Conservation (phyloP, 2,113 vertebrate species). For the Gorilla gorilla region DNA sequence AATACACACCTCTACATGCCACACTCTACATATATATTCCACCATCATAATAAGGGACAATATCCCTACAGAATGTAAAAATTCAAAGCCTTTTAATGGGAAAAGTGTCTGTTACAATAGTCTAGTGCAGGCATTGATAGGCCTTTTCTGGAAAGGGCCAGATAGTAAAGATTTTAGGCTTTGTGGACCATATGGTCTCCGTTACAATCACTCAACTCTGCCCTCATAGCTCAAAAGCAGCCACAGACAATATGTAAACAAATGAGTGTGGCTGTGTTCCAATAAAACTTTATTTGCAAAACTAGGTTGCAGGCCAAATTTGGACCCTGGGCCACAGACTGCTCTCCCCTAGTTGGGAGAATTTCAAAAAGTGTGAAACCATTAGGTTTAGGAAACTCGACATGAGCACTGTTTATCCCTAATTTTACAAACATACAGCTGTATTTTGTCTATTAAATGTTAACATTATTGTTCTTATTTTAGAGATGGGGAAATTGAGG, state of each 20-base stretch:
- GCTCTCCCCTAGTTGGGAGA: no score
- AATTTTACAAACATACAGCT: neutral
- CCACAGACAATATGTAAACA: accelerated
- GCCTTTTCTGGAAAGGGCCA: neutral
- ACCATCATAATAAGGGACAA: neutral
- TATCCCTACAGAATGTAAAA: neutral
- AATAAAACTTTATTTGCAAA: neutral
- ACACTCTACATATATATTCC: no score
- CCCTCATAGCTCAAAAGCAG: neutral
- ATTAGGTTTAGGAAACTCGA: neutral
- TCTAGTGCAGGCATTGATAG: no score
- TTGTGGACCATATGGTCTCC: neutral
- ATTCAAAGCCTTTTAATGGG: neutral
- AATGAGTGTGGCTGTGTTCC: accelerated
- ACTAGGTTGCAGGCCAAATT: neutral
- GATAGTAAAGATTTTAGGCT: neutral
- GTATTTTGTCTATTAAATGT: neutral
- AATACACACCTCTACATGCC: neutral
- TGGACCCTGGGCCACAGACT: accelerated
- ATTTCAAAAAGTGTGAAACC: neutral
- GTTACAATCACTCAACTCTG: neutral
- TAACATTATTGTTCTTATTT: neutral
- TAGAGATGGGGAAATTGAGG: neutral
- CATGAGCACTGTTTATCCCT: neutral
- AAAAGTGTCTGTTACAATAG: neutral